Percentiles rank a stretch among this genome's conserved stretches.
Evolutionary conservation across 2,797 vertebrate genomes (phyloP).

Genomic region (Tapera naevia): DNA sequence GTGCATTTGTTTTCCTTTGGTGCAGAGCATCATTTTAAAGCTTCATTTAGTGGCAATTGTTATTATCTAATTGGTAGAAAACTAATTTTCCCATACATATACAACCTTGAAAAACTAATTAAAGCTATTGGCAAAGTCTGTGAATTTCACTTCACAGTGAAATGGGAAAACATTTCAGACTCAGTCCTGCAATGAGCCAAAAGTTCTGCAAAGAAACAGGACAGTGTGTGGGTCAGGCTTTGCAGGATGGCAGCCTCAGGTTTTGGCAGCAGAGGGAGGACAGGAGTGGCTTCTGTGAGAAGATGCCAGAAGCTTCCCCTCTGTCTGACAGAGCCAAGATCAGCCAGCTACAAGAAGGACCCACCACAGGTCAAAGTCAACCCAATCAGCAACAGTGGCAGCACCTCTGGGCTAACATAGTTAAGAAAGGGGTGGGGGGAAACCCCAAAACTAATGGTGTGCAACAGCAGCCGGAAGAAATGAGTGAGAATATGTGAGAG

Average conservation of each 20-base stretch:
- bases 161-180: not conserved
- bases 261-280: not conserved
- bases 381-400: not conserved
- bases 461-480: not conserved
- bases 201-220: not conserved
- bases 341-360: not conserved
- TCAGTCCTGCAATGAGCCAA: not conserved
- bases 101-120: not conserved
- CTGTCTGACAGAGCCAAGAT: not conserved
- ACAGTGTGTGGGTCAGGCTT: fast-evolving
- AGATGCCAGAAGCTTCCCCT: not conserved
- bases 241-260: fast-evolving
- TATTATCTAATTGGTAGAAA: not conserved
- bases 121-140: not conserved
- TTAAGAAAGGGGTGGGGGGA: not conserved
- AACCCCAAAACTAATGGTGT: not conserved
- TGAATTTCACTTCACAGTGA: not conserved
- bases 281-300: not conserved
- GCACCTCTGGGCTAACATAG: not conserved
- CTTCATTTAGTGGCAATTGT: not conserved
- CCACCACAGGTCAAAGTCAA: not conserved
- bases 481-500: not conserved
- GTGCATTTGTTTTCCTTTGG: not conserved
- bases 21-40: not conserved
- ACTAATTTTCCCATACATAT: not conserved